Evolutionary conservation across 1,140 invertebrate genomes (phyloP).

Genomic region (Chrysomallon squamiferum): DNA sequence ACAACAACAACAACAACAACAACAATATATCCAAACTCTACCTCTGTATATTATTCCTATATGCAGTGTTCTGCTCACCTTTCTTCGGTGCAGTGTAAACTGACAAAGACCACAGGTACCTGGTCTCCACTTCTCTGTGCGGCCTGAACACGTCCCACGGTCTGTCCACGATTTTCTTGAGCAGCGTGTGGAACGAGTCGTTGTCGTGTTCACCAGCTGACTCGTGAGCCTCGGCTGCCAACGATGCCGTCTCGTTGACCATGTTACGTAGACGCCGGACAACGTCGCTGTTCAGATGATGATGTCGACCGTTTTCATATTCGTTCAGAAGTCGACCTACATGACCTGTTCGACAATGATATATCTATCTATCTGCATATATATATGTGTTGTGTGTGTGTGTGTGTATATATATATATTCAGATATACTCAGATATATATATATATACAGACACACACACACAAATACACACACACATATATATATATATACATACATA

Average conservation of each 20-base stretch:
- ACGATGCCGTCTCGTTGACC: slow-evolving; percentile 23
- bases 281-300: slow-evolving; percentile 20
- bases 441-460: too few species aligned
- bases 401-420: too few species aligned
- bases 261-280: slow-evolving; percentile 28
- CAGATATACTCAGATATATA: too few species aligned
- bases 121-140: slow-evolving; percentile 28
- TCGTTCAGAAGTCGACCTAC: slow-evolving; percentile 36
- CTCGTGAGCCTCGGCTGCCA: slow-evolving; percentile 34
- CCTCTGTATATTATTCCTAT: too few species aligned
- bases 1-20: background rate
- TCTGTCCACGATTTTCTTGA: slow-evolving; percentile 32
- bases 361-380: too few species aligned
- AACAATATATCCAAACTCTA: too few species aligned
- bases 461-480: too few species aligned
- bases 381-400: too few species aligned
- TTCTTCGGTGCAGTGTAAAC: slow-evolving; percentile 26
- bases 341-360: slow-evolving; percentile 47
- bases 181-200: slow-evolving; percentile 40
- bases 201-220: slow-evolving; percentile 50
- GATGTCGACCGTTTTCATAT: slow-evolving; percentile 29
- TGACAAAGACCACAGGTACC: slow-evolving; percentile 25
- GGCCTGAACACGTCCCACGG: slow-evolving; percentile 48
- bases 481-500: too few species aligned
- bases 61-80: too few species aligned